phyloP scores from a whole-genome alignment of 2,888 invertebrate species.

The Brassicogethes aeneus region DNA sequence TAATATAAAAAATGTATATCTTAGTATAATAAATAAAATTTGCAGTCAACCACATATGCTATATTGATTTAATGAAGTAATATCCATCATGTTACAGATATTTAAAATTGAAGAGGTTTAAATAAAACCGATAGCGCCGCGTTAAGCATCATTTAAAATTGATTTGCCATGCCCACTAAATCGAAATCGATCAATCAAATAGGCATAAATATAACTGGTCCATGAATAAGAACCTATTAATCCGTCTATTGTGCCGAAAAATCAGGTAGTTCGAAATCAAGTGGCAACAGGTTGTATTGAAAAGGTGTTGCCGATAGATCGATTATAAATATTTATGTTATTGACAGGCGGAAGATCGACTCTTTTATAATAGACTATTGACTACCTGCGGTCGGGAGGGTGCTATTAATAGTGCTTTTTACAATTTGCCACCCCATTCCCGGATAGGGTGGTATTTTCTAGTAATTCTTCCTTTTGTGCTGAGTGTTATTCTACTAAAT shows the following conservation, averaged over 20 bases:
- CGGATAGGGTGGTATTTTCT: not conserved
- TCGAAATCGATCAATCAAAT: no score
- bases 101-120: no score
- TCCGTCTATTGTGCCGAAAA: not conserved
- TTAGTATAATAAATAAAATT: no score
- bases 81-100: no score
- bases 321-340: slow-evolving; percentile 29
- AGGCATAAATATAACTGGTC: not conserved
- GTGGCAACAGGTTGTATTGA: slow-evolving; percentile 1
- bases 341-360: slow-evolving; percentile 27
- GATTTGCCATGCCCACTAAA: no score
- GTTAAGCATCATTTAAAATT: no score
- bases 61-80: no score
- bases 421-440: slow-evolving; percentile 1
- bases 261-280: slow-evolving; percentile 3
- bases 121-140: no score
- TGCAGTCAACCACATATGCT: no score
- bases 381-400: slow-evolving; percentile 5
- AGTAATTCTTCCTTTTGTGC: not conserved
- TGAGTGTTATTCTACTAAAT: not conserved
- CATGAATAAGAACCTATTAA: slow-evolving; percentile 1
- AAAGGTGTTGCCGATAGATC: slow-evolving; percentile 25
- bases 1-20: no score
- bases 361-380: slow-evolving; percentile 4
- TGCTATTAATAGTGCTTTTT: slow-evolving; percentile 3